Evolutionary conservation across 2,888 invertebrate genomes (phyloP), one percentile per base, ranked within the genome.

Genomic region (Zelleria hepariella): DNA sequence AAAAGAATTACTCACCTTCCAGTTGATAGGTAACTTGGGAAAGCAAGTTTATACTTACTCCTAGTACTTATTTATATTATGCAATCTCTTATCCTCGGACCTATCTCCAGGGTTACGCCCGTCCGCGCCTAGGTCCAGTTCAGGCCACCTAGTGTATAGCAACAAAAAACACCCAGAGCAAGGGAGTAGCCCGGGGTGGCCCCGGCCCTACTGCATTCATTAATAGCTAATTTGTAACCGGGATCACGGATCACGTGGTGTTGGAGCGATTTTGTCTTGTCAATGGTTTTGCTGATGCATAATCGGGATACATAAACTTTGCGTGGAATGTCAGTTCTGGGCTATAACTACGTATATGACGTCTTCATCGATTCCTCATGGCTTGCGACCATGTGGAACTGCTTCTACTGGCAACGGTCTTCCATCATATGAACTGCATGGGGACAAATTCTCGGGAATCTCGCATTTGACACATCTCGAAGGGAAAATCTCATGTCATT

Each of bases 201-300:
- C 66, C 65, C 65, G 68, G 67, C 69, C 72, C 73, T 73, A 68
- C 75, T 81, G 81, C 82, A 81, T 81, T 78, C 86, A 87, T 87
- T 87, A 86, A 86, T 86, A 82, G 82, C 81, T 82, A 86, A 87
- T 87, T 86, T 87, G 78, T 51, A n/a, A 51, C 20, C 57, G 81
- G 79, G 82, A 83, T 86, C 83, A 72, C 71, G 72, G 70, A 70
- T 73, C 74, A 73, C 72, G 78, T 78, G 78, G n/a, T n/a, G n/a
- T n/a, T n/a, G n/a, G n/a, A n/a, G n/a, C n/a, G n/a, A 55, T 27
- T 6, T 55, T 55, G 27, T 55, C 27, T 21, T 18, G 54, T 26
- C 15, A 18, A 54, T 24, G 51, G 27, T 55, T 27, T 21, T 18
- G 54, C 18, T 15, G 15, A 54, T 24, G 51, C 20, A 21, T 49